Conservation (phyloP, 2,797 vertebrate species). For the Morelia viridis region DNA sequence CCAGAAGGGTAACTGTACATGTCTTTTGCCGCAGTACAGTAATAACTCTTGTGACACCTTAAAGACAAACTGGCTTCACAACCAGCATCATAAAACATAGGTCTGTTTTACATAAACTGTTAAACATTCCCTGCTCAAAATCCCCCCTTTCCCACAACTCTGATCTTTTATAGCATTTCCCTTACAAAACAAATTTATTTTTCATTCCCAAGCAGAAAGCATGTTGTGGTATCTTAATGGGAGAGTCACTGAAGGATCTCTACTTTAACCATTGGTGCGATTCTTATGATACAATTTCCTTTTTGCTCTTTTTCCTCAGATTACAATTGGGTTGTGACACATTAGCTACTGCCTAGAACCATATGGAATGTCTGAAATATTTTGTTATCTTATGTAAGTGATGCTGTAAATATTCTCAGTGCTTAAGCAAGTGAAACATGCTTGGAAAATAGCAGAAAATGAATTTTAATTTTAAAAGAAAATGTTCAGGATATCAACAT, state of each 20-base stretch:
- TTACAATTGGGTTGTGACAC: conserved; percentile 72
- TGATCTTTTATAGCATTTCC: conserved; percentile 56
- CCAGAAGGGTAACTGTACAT: background rate
- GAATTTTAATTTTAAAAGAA: conserved; percentile 31
- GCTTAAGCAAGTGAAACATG: conserved; percentile 41
- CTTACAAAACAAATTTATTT: conserved; percentile 58
- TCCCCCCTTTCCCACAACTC: conserved; percentile 55
- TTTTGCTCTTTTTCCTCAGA: conserved; percentile 67
- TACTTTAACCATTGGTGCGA: conserved; percentile 62
- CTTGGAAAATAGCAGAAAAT: conserved; percentile 50
- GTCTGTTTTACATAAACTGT: conserved; percentile 33
- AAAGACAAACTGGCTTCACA: conserved; percentile 6
- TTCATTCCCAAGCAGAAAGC: conserved; percentile 62
- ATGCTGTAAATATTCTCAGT: conserved; percentile 43
- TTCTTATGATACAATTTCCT: conserved; percentile 68
- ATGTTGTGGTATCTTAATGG: conserved; percentile 66
- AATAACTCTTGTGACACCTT: background rate
- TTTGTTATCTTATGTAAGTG: conserved; percentile 63
- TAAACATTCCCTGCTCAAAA: conserved; percentile 60
- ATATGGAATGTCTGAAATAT: conserved; percentile 73
- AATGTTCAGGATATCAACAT: conserved; percentile 18
- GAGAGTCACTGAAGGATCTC: conserved; percentile 65
- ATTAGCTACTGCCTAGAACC: conserved; percentile 68
- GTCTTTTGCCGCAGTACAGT: background rate
- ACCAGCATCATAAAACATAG: conserved; percentile 38